Base-by-base conservation (phyloP, 2,888 invertebrate genomes). In the Lamproptera curius region DNA sequence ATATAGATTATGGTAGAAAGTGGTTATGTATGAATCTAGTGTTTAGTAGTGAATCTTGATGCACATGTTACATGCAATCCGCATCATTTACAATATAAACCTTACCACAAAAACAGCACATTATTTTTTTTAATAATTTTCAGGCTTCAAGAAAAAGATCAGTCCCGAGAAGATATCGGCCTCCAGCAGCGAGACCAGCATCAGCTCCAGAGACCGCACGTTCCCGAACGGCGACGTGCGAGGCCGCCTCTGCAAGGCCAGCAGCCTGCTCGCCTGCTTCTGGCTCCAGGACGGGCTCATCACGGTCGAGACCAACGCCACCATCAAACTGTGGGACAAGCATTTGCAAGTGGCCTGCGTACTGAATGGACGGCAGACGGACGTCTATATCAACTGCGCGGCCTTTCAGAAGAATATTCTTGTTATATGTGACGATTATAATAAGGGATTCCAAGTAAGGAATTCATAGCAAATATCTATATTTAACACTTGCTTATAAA, bases 271-370 rank as follows among this genome's bases (percentile, higher is more conserved):
- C 0, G 74, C 77, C 14, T 81, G 84, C 45, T 86, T 77, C 60
- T 80, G 76, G 70, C 42, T 82, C 0, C 54, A 55, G 6, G 71
- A 71, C 10, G 81, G 84, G 0, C 62, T 88, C 1, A 58, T 88
- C 2, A 84, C 83, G 0, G 72, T 88, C 0, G 84, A 85, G 42
- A 67, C 63, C 9, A 85, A 84, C 42, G 81, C 78, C 0, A 74
- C 73, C 0, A 73, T 86, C 1, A 86, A 87, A 46, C 62, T 86
- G 2, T 88, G 88, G 88, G 67, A 72, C 36, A 59, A 59, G 5
- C 61, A 70, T 2, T 46, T 82, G 35, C 73, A 77, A 35, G 35
- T 85, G 1, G 54, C 62, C 0, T 66, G 70, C 17, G 76, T 88
- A 28, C 52, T 88, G 35, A 70, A 76, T 13, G 75, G 76, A 6